phyloP scores from a whole-genome alignment of 2,113 vertebrate species.

The Cyanoderma ruficeps region DNA sequence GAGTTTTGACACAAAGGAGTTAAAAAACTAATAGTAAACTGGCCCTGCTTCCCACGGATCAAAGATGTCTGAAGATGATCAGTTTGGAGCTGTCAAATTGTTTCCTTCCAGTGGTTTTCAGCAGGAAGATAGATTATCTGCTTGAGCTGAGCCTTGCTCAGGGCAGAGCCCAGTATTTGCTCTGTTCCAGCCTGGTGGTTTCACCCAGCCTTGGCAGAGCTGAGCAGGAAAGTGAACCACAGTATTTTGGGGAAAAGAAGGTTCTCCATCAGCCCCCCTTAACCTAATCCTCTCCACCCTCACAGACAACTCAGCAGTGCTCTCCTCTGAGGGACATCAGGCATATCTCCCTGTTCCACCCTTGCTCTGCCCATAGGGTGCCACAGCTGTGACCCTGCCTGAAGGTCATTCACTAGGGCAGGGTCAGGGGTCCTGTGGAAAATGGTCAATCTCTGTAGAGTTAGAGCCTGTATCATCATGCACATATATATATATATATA shows the following conservation, averaged over 20 bases:
- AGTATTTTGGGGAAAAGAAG: background rate
- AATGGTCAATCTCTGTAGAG: background rate
- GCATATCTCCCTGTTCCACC: background rate
- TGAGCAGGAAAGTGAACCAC: background rate
- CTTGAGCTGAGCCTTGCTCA: background rate
- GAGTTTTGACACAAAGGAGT: background rate
- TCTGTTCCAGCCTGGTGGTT: accelerated
- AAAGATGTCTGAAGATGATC: background rate
- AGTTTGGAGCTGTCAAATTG: background rate
- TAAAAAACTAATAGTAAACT: background rate
- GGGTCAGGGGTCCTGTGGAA: background rate
- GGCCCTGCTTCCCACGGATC: background rate
- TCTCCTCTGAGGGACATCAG: background rate
- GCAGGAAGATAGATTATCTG: background rate
- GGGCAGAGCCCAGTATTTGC: background rate
- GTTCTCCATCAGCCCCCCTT: background rate
- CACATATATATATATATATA: accelerated
- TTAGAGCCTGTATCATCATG: background rate
- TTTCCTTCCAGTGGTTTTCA: background rate
- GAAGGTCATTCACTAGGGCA: background rate
- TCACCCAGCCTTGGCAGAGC: accelerated
- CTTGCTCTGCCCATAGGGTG: accelerated
- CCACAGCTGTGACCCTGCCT: background rate
- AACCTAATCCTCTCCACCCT: background rate
- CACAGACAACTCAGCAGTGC: background rate